Evolutionary conservation across 1,140 invertebrate species (phyloP), one percentile per base, ranked within the genome.

Genomic region (Bradynema listronoti): DNA sequence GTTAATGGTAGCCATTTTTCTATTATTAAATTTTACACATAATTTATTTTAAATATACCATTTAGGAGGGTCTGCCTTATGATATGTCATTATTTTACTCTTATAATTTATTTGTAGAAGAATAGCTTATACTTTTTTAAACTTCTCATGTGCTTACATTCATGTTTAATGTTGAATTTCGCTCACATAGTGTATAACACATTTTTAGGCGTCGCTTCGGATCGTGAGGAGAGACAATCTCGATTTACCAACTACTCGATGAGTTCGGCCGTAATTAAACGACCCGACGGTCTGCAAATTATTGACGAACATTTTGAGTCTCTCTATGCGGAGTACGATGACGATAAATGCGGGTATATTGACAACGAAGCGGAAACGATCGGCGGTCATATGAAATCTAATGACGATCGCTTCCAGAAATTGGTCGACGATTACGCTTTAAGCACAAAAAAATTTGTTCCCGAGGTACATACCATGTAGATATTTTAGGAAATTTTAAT

Each of bases 181-280:
- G 11, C n/a, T n/a, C n/a, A n/a, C n/a, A n/a, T n/a, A n/a, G n/a
- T n/a, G n/a, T n/a, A n/a, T n/a, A n/a, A n/a, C n/a, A n/a, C n/a
- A n/a, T n/a, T 19, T 5, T 42, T 29, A 14, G 32, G 29, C 2
- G 70, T 14, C 14, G 7, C 9, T 30, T 34, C 27, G 29, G 58
- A 71, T 30, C 33, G 62, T 16, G 49, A 68, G 36, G 49, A 55
- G 61, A 25, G 43, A 69, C 90, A 88, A 78, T 89, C 90, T 0
- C 80, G 86, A 16, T 94, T 94, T 78, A 93, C 91, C 0, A 86
- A 89, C 71, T 95, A 93, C 79, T 94, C 91, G 0, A 88, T 95
- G 85, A 87, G 87, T 0, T 92, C 89, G 43, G 91, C 89, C 70
- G 86, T 92, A 0, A 88, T 95, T 2, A 82, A 83, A 56, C 84